phyloP scores from a whole-genome alignment of 2,888 invertebrate species.

The Ariolimax columbianus region DNA sequence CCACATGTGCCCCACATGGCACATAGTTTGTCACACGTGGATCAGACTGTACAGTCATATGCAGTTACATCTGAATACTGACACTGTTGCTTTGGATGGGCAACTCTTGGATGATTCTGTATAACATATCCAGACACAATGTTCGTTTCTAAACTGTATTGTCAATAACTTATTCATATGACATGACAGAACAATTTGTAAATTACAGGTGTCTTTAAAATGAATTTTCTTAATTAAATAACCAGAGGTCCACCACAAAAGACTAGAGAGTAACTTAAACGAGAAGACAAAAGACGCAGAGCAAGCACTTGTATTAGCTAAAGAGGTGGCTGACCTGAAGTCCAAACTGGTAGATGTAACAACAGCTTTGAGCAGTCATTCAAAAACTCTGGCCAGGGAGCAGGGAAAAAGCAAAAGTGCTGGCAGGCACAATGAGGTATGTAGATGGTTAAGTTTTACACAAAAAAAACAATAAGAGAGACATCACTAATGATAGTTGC shows the following conservation, averaged over 20 bases:
- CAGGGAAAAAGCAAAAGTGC: constrained; percentile 72
- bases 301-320: constrained; percentile 61
- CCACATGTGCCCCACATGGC: too few relatives aligned
- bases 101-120: too few relatives aligned
- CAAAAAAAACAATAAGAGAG: neutral
- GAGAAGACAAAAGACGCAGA: constrained; percentile 61
- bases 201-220: neutral
- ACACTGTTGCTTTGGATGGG: too few relatives aligned
- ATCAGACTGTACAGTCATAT: too few relatives aligned
- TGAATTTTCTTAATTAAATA: neutral
- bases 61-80: too few relatives aligned
- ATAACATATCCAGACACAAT: too few relatives aligned
- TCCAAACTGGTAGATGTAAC: constrained; percentile 63
- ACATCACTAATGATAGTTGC: too few relatives aligned
- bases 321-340: constrained; percentile 61
- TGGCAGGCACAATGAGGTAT: constrained; percentile 73
- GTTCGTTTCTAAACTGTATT: too few relatives aligned
- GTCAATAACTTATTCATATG: too few relatives aligned
- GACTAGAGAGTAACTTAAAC: constrained; percentile 64
- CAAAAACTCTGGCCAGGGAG: constrained; percentile 69
- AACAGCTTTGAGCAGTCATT: constrained; percentile 62
- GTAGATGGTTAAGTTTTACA: neutral
- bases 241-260: constrained; percentile 61
- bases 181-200: neutral
- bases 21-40: too few relatives aligned